Evolutionary conservation across 92 coral and sea anemone genomes (phyloP), one percentile per base, ranked within the genome.

Genomic region (Porites evermanni): DNA sequence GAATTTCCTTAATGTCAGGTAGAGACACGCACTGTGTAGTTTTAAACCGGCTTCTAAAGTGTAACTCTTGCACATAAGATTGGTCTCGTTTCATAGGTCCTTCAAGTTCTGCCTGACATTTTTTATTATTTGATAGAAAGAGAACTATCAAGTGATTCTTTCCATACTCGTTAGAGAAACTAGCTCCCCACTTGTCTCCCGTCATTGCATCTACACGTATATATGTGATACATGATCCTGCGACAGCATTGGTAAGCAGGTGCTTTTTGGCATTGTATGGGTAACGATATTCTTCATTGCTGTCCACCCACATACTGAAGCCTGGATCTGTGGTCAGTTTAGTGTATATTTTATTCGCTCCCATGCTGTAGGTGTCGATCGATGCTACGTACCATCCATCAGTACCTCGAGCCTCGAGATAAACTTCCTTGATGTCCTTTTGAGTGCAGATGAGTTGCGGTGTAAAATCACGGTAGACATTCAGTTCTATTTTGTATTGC

Each of bases 361-460:
- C 81, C 26, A 53, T 69, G 67, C 32, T 58, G 81, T 59, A 77
- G 81, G 81, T 77, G 21, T 32, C 81, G 70, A 77, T 77, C 20
- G 81, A 77, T 29, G 54, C 81, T 23, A 77, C 81, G 81, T 77
- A 61, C 81, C 81, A 77, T 61, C 81, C 69, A 61, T 77, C 69
- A 24, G 14, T 58, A 21, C 81, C 69, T 77, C 54, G 67, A 60
- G 81, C 69, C 81, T 60, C 23, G 26, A 77, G 81, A 77, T 77
- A 19, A 59, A 77, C 69, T 14, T 77, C 54, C 52, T 17, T 77
- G 18, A 77, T 77, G 21, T 77, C 81, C 23, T 77, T 1, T 11
- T 29, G 21, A 60, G 81, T 58, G 69, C 81, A 77, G 70, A 77
- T 32, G 52, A 77, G 81, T 26, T 4, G 54, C 3, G 81, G 81